These are phyloP conservation scores for Tinamus major DNA, from an alignment of 2,797 vertebrate species.

Conservation along the genomic window DNA sequence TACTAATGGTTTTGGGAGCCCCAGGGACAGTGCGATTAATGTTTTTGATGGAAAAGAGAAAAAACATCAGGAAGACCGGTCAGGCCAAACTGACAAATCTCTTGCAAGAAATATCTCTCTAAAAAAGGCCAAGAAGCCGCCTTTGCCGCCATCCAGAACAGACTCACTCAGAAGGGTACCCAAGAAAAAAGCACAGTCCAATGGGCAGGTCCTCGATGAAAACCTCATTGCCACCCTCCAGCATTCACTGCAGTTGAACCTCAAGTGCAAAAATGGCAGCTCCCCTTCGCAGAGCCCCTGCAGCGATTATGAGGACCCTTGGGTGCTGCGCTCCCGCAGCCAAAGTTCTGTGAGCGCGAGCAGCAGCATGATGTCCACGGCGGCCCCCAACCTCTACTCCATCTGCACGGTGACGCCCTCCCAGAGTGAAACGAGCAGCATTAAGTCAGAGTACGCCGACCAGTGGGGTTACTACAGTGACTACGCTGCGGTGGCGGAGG, in stretches of 20 bases:
- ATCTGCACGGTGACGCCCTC: conserved; percentile 91
- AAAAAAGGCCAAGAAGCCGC: conserved; percentile 93
- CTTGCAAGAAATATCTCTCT: conserved; percentile 93
- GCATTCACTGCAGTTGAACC: conserved; percentile 90
- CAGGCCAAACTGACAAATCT: conserved; percentile 84
- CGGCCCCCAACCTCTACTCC: conserved; percentile 86
- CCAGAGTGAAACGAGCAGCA: conserved; percentile 95
- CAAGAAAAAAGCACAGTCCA: conserved; percentile 81
- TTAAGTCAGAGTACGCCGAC: conserved; percentile 93
- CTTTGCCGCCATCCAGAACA: conserved; percentile 91
- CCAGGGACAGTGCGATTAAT: conserved; percentile 86
- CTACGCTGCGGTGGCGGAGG: conserved; percentile 81
- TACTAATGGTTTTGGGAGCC: conserved; percentile 81
- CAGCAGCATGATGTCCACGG: conserved; percentile 89
- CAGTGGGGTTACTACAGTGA: conserved; percentile 94
- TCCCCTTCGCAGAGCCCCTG: conserved; percentile 94
- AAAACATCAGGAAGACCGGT: conserved; percentile 78
- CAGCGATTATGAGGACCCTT: conserved; percentile 95
- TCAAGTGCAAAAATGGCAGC: conserved; percentile 83
- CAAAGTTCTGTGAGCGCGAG: conserved; percentile 91
- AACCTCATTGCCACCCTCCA: conserved; percentile 92
- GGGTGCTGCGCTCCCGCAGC: conserved; percentile 91
- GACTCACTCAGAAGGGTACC: conserved; percentile 92
- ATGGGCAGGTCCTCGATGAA: conserved; percentile 87
- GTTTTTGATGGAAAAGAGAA: conserved; percentile 86